A percentile compares a stretch with the other conserved stretches of the same genome.
phyloP scores from a whole-genome alignment of 1,140 invertebrate genomes.

The Papilio polytes region DNA sequence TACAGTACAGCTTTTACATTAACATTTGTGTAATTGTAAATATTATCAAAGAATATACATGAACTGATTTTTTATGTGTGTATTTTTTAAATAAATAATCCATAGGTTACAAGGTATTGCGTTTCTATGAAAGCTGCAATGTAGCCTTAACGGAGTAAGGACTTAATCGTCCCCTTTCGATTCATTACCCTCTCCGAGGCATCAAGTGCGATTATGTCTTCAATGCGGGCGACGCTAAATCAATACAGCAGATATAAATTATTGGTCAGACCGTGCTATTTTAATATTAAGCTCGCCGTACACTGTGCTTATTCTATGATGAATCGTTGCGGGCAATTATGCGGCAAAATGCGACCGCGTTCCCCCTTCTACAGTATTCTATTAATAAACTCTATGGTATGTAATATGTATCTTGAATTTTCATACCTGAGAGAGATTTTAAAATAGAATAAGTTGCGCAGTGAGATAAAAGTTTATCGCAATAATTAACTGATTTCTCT shows the following conservation, averaged over 20 bases:
- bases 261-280: conserved; percentile 38
- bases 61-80: too few species aligned
- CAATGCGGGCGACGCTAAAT: conserved; percentile 38
- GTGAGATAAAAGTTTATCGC: conserved; percentile 6
- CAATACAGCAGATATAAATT: conserved; percentile 38
- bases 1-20: too few species aligned
- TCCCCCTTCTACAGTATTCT: conserved; percentile 14
- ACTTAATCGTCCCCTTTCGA: conserved; percentile 33
- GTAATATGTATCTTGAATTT: conserved; percentile 27
- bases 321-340: conserved; percentile 38
- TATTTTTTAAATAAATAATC: neutral
- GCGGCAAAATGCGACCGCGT: conserved; percentile 27
- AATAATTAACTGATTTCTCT: neutral
- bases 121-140: conserved; percentile 4
- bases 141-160: neutral
- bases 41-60: too few species aligned
- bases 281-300: conserved; percentile 37
- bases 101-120: neutral
- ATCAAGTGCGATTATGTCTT: conserved; percentile 39
- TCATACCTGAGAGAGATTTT: conserved; percentile 30
- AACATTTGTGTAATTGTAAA: too few species aligned
- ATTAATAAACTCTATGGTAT: conserved; percentile 36
- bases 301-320: conserved; percentile 35
- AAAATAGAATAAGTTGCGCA: conserved; percentile 17
- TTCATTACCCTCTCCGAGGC: conserved; percentile 31